Conservation (phyloP, 2,797 vertebrate species). For the Eutrigla gurnardus region DNA sequence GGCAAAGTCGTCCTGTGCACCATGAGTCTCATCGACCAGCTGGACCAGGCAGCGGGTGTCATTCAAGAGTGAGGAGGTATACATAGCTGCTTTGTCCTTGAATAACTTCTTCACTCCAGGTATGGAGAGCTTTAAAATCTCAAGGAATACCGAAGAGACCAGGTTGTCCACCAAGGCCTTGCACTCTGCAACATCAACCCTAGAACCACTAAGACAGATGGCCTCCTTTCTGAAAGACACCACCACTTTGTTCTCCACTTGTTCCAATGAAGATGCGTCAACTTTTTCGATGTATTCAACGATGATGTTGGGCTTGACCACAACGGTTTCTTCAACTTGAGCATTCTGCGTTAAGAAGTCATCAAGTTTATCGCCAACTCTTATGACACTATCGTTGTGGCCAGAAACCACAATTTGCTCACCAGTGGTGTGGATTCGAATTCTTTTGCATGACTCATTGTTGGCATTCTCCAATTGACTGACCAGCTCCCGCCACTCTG, state of each 20-base stretch:
- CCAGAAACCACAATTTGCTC: slow-evolving; percentile 84
- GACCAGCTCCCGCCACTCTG: slow-evolving; percentile 81
- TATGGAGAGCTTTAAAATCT: slow-evolving; percentile 69
- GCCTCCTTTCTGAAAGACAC: slow-evolving; percentile 72
- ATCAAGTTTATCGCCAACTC: slow-evolving; percentile 64
- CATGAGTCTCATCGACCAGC: slow-evolving; percentile 68
- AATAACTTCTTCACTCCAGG: slow-evolving; percentile 87
- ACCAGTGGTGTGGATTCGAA: slow-evolving; percentile 60
- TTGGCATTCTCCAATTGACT: slow-evolving; percentile 54
- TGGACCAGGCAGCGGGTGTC: slow-evolving; percentile 82
- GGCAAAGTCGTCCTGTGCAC: slow-evolving; percentile 9
- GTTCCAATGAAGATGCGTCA: slow-evolving; percentile 53
- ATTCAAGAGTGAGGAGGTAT: slow-evolving; percentile 44
- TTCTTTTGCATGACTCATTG: slow-evolving; percentile 52
- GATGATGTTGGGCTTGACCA: slow-evolving; percentile 53
- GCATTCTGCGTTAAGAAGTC: slow-evolving; percentile 83
- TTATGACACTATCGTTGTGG: slow-evolving; percentile 64
- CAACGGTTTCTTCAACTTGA: slow-evolving; percentile 70
- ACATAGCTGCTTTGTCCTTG: slow-evolving; percentile 68
- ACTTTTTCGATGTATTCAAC: slow-evolving; percentile 80
- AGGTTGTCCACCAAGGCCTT: slow-evolving; percentile 53
- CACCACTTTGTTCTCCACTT: slow-evolving; percentile 57
- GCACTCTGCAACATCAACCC: slow-evolving; percentile 68
- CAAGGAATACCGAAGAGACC: slow-evolving; percentile 69
- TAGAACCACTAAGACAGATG: slow-evolving; percentile 85